A percentile compares a stretch with the other conserved stretches of the same genome.
Evolutionary conservation across 2,888 invertebrate genomes (phyloP).

Genomic region (Limnephilus rhombicus): DNA sequence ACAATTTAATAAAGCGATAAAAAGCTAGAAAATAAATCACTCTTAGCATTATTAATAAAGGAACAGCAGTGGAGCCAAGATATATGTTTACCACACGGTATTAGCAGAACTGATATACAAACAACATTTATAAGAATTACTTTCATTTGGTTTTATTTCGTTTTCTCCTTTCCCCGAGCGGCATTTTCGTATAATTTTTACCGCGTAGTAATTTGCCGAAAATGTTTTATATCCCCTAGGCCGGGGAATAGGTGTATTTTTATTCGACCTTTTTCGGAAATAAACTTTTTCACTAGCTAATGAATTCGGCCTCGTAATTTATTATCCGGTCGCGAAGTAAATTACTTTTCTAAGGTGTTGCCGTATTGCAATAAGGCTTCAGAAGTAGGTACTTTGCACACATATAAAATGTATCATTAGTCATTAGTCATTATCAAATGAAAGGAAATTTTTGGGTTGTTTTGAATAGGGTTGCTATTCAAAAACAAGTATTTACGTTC

Average conservation of each 20-base stretch:
- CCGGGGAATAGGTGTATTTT: conserved; percentile 57
- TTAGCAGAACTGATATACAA: conserved; percentile 59
- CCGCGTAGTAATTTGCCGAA: conserved; percentile 59
- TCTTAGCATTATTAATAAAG: conserved; percentile 54
- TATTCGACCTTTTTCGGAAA: conserved; percentile 57
- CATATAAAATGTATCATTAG: conserved; percentile 13
- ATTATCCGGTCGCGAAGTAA: conserved; percentile 49
- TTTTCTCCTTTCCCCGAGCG: conserved; percentile 34
- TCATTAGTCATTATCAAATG: not conserved
- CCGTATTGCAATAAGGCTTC: conserved; percentile 13
- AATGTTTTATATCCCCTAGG: conserved; percentile 62
- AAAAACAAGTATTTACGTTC: not conserved
- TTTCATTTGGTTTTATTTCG: conserved; percentile 57
- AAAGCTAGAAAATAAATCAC: conserved; percentile 56
- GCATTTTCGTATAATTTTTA: conserved; percentile 40
- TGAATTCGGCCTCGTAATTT: conserved; percentile 60
- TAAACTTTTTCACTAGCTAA: conserved; percentile 65
- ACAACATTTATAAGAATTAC: conserved; percentile 66
- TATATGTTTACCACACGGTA: conserved; percentile 50
- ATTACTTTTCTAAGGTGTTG: conserved; percentile 34
- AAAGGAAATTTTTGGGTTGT: not conserved
- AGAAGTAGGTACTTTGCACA: not conserved
- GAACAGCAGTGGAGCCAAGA: conserved; percentile 33
- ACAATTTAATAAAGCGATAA: conserved; percentile 60
- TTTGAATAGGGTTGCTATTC: not conserved